Conservation (phyloP, 2,113 vertebrate species). For the Periophthalmus modestus region DNA sequence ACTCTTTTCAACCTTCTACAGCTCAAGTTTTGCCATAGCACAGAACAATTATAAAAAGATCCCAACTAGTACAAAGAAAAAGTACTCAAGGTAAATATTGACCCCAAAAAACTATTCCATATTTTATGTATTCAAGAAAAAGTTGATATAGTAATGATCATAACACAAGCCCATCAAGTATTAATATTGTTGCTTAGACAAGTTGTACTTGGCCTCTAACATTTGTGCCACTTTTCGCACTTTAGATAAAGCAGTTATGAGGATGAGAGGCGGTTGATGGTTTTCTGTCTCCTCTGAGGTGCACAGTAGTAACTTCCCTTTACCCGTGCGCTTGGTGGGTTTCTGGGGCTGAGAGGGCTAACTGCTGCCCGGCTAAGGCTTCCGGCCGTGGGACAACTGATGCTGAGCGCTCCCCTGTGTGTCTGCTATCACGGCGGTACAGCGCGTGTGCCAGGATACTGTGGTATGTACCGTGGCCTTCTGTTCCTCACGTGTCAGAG, state of each 20-base stretch:
- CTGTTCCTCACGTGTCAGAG: slow-evolving; percentile 89
- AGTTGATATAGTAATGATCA: no score
- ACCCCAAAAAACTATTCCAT: no score
- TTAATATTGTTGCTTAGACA: neutral
- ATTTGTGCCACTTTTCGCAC: neutral
- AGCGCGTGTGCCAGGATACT: slow-evolving; percentile 93
- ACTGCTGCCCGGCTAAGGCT: slow-evolving; percentile 82
- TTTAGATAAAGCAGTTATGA: neutral
- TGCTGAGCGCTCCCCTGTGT: slow-evolving; percentile 70
- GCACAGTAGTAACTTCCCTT: slow-evolving; percentile 44
- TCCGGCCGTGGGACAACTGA: slow-evolving; percentile 80
- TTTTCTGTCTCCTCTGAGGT: slow-evolving; percentile 22
- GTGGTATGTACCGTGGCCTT: slow-evolving; percentile 87
- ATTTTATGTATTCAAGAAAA: no score
- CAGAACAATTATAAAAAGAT: neutral
- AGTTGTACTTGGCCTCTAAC: neutral
- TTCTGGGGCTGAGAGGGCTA: slow-evolving; percentile 75
- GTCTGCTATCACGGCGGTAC: slow-evolving; percentile 86
- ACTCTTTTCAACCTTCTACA: no score
- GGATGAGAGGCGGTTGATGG: slow-evolving; percentile 2
- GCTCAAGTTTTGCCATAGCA: no score
- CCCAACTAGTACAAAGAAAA: neutral
- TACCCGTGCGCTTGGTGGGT: slow-evolving; percentile 18
- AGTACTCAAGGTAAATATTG: no score
- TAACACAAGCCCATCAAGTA: no score